A percentile compares a stretch with the other conserved stretches of the same genome.
phyloP scores from a whole-genome alignment of 2,888 invertebrate genomes.

The Cinara cedri region DNA sequence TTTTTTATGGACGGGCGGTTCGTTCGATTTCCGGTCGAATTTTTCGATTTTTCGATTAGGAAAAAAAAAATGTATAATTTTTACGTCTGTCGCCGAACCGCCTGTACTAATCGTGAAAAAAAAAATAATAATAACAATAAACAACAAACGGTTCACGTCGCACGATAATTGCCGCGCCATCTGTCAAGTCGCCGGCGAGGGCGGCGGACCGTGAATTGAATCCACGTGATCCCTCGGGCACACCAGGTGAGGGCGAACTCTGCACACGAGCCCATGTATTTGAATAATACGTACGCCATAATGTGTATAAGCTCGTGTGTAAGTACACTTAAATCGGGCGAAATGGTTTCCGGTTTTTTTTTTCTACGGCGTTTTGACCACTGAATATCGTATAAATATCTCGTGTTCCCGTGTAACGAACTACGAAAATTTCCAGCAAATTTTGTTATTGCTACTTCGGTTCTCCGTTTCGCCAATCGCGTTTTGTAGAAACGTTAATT shows the following conservation, averaged over 20 bases:
- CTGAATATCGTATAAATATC: too few species aligned
- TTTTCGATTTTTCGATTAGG: too few species aligned
- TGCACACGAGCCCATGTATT: slow-evolving; percentile 14
- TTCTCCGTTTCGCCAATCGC: too few species aligned
- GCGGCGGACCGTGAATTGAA: slow-evolving; percentile 43
- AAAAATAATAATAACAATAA: slow-evolving; percentile 11
- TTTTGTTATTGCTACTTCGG: too few species aligned
- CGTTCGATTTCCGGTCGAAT: neutral
- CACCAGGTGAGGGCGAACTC: slow-evolving; percentile 44
- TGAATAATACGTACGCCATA: slow-evolving; percentile 32
- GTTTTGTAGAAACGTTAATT: too few species aligned
- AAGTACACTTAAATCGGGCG: slow-evolving; percentile 21
- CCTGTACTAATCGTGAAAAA: too few species aligned
- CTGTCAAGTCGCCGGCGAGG: slow-evolving; percentile 39
- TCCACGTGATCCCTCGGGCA: slow-evolving; percentile 31
- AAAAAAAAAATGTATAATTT: neutral
- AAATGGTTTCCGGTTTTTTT: slow-evolving; percentile 6
- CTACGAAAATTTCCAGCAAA: too few species aligned
- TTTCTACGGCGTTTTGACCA: too few species aligned
- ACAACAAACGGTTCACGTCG: slow-evolving; percentile 18
- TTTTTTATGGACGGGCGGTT: too few species aligned
- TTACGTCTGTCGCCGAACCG: neutral
- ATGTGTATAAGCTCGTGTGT: neutral
- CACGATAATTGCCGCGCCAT: slow-evolving; percentile 50
- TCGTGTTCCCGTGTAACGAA: too few species aligned